Percentiles rank a stretch among this genome's conserved stretches.
phyloP scores from a whole-genome alignment of 2,113 vertebrate genomes.

The Gobiocypris rarus region DNA sequence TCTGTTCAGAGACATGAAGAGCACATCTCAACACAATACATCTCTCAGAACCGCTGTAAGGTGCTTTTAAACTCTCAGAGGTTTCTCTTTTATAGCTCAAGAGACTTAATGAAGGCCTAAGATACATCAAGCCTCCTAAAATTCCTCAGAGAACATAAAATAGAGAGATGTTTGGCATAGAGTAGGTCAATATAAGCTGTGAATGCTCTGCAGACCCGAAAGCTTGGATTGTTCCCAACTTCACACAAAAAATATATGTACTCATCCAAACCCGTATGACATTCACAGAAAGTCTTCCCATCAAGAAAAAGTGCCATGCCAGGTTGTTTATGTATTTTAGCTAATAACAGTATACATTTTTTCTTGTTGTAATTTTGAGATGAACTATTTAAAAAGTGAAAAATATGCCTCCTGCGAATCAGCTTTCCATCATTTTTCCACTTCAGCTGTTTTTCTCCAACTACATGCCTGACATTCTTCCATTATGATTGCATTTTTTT shows the following conservation, averaged over 20 bases:
- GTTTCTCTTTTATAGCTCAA: background rate
- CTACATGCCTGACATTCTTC: conserved; percentile 56
- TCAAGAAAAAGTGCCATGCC: background rate
- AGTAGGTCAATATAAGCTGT: too few relatives aligned
- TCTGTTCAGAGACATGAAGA: conserved; percentile 5
- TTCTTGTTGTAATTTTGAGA: background rate
- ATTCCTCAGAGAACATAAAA: too few relatives aligned
- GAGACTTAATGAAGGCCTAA: background rate
- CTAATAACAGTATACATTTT: background rate
- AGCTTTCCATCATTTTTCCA: conserved; percentile 50
- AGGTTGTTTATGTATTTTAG: background rate
- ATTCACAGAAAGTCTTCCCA: too few relatives aligned
- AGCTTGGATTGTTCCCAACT: background rate
- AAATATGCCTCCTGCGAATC: background rate
- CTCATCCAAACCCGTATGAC: background rate
- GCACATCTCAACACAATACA: background rate
- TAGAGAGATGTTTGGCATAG: too few relatives aligned
- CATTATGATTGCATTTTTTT: conserved; percentile 72
- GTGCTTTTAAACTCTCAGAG: background rate
- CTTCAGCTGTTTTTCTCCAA: background rate
- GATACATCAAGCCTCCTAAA: too few relatives aligned
- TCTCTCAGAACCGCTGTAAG: background rate
- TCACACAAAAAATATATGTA: background rate
- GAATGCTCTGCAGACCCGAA: too few relatives aligned
- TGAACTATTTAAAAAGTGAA: background rate